Evolutionary conservation across 53 echinoderm and acorn worm species (phyloP), one percentile per base, ranked within the genome.

Genomic region (Henricia sp.): DNA sequence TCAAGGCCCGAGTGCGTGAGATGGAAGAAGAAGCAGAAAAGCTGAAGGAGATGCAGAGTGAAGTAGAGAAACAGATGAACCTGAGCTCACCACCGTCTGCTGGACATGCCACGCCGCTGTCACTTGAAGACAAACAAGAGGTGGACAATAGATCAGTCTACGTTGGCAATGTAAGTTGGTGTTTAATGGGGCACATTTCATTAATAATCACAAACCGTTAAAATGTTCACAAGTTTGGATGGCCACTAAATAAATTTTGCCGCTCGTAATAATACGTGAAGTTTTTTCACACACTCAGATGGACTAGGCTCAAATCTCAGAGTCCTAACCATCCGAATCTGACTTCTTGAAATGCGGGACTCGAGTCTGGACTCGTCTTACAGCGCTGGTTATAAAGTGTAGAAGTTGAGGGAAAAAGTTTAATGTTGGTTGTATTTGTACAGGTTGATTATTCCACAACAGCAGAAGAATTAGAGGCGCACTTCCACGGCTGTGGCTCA

Each of bases 21-120:
- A 96, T 93, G 96, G 93, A 96, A 57, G 96, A 96, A 39, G 96
- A 93, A 78, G 93, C 96, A 6, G 93, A 93, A 68, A 93, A 96
- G 40, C 83, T 96, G 42, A 96, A 93, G 66, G 96, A 96, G 72
- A 85, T 96, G 91, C 96, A 96, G 88, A 93, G 93, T 83, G 96
- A 96, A 56, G 96, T 96, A 26, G 96, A 96, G 60, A 96, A 96
- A 70, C 93, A 93, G 86, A 96, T 96, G 96, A 96, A 83, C 75
- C 84, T 93, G 85, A 93, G 89, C 23, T 93, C 93, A 0, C 96
- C 96, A 38, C 91, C 93, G 6, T 67, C 86, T 20, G 67, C 89
- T 23, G 77, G 76, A 11, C 43, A 84, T 17, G 52, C 84, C 8
- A 20, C 82, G 21, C 93, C 84, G 19, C 87, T 91, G 26, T 90